These are phyloP conservation scores for Arctocebus calabarensis DNA, from an alignment of 2,797 vertebrate species.

Conservation along the genomic window DNA sequence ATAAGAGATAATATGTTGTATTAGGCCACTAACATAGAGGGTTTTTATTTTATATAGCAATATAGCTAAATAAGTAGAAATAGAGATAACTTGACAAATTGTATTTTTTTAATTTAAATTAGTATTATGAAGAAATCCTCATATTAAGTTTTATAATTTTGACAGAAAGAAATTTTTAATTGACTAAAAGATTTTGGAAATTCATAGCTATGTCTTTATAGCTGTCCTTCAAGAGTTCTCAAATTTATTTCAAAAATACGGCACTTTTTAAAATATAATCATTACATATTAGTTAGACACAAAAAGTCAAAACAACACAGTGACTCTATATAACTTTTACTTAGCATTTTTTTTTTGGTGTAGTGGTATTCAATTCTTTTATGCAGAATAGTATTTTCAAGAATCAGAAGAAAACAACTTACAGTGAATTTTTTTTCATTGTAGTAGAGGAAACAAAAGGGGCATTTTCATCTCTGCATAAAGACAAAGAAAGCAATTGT, in stretches of 20 bases:
- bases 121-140: neutral
- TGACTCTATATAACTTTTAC: neutral
- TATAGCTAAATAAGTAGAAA: neutral
- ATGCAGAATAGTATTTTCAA: neutral
- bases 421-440: conserved; percentile 83
- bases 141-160: neutral
- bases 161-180: neutral
- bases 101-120: neutral
- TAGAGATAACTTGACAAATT: neutral
- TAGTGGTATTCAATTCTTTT: neutral
- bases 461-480: conserved; percentile 84
- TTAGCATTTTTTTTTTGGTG: neutral
- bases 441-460: conserved; percentile 83
- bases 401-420: neutral
- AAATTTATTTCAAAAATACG: neutral
- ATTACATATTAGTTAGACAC: neutral
- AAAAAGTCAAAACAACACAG: neutral
- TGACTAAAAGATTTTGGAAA: neutral
- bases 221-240: neutral
- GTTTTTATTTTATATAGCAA: neutral
- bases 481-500: conserved; percentile 83
- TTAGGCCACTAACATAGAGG: neutral
- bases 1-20: neutral
- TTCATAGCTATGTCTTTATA: no score
- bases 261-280: neutral